Percentiles rank a stretch among this genome's conserved stretches.
Conservation (phyloP, 2,113 vertebrate species). For the Ptychochromis oligacanthus region DNA sequence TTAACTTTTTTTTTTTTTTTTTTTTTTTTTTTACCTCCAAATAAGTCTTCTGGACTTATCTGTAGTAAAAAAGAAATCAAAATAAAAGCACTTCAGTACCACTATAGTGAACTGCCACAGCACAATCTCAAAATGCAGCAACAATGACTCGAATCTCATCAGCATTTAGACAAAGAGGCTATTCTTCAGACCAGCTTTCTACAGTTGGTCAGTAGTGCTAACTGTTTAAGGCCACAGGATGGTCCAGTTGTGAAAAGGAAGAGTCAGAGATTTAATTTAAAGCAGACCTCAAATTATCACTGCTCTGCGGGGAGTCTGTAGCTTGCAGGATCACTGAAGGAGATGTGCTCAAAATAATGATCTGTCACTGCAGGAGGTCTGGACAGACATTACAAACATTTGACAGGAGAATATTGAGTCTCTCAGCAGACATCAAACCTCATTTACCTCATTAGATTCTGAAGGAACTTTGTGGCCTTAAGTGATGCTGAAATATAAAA, state of each 20-base stretch:
- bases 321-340: neutral
- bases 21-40: neutral
- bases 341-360: neutral
- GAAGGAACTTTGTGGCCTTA: neutral
- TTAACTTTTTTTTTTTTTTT: no score
- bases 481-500: neutral
- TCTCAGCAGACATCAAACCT: neutral
- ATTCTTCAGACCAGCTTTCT: neutral
- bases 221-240: neutral
- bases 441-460: neutral
- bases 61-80: neutral
- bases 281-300: neutral
- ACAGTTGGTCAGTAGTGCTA: neutral
- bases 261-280: neutral
- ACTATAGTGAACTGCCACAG: no score
- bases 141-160: neutral
- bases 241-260: neutral
- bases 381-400: neutral
- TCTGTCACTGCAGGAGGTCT: neutral
- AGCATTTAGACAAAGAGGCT: neutral
- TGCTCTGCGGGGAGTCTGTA: constrained; percentile 23
- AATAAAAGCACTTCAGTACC: neutral
- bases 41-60: neutral
- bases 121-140: neutral
- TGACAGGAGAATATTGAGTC: neutral